A percentile compares a stretch with the other conserved stretches of the same genome.
phyloP scores from a whole-genome alignment of 2,797 vertebrate genomes.

The Hemibagrus guttatus region DNA sequence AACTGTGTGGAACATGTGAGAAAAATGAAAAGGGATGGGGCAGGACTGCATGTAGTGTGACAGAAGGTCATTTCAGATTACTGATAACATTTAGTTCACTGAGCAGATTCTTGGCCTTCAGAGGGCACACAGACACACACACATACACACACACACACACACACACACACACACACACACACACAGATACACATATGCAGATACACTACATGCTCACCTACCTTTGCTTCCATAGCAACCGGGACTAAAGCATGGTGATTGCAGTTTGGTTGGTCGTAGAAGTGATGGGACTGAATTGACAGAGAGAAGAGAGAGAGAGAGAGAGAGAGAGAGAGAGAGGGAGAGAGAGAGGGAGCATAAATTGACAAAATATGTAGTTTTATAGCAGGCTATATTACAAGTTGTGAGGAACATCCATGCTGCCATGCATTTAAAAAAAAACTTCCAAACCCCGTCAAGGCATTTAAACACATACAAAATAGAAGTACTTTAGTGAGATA shows the following conservation, averaged over 20 bases:
- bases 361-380: neutral
- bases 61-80: conserved; percentile 57
- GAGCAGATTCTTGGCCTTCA: conserved; percentile 16
- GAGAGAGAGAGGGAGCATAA: neutral
- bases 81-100: conserved; percentile 54
- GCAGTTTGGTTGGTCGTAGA: neutral
- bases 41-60: conserved; percentile 37
- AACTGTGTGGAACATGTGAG: neutral
- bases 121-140: conserved; percentile 19
- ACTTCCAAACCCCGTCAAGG: neutral
- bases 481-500: neutral
- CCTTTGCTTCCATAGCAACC: conserved; percentile 48
- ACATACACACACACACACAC: neutral
- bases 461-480: neutral
- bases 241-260: conserved; percentile 24
- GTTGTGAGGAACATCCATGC: neutral
- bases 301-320: neutral
- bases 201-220: neutral
- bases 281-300: neutral
- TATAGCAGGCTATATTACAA: neutral
- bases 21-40: neutral
- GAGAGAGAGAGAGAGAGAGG: neutral
- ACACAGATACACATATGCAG: neutral
- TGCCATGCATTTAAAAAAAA: neutral
- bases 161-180: conserved; percentile 1